Percentiles rank a stretch among this genome's conserved stretches.
Conservation (phyloP, 2,113 vertebrate genomes). For the Pterocles orientalis region DNA sequence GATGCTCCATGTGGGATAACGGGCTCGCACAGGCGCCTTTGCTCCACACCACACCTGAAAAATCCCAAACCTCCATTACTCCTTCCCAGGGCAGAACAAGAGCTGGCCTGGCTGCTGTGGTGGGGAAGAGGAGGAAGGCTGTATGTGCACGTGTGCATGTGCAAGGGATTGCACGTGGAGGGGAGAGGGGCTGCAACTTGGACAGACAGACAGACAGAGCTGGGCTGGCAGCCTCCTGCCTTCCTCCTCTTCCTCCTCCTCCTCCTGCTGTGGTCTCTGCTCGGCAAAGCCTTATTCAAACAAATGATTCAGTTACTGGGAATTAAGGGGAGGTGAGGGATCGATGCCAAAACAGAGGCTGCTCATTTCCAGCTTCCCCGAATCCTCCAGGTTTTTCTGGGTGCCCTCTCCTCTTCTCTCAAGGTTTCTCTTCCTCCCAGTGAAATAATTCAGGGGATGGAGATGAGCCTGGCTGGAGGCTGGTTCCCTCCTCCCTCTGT, state of each 20-base stretch:
- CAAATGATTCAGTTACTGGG: conserved; percentile 24
- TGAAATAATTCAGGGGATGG: not conserved
- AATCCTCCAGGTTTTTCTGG: not conserved
- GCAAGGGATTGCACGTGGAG: rapidly evolving
- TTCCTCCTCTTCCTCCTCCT: not conserved
- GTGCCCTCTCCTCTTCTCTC: not conserved
- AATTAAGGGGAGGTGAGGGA: conserved; percentile 46
- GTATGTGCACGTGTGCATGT: not conserved
- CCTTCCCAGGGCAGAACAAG: not conserved
- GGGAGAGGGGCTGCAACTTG: not conserved
- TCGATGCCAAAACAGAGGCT: conserved; percentile 27
- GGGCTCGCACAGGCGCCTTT: not conserved
- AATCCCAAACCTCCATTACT: not conserved
- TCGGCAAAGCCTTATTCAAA: conserved; percentile 25
- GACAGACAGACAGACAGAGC: not conserved
- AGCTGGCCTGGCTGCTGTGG: not conserved
- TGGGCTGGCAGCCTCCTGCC: not conserved
- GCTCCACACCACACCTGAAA: not conserved
- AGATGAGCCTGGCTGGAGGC: not conserved
- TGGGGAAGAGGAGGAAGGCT: not conserved
- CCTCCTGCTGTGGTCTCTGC: not conserved
- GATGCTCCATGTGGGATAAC: not conserved
- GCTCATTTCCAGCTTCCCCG: conserved; percentile 11
- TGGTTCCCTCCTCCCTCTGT: not conserved
- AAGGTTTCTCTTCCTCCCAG: not conserved